Evolutionary conservation across 2,113 vertebrate species (phyloP).

Genomic region (Nanger granti): DNA sequence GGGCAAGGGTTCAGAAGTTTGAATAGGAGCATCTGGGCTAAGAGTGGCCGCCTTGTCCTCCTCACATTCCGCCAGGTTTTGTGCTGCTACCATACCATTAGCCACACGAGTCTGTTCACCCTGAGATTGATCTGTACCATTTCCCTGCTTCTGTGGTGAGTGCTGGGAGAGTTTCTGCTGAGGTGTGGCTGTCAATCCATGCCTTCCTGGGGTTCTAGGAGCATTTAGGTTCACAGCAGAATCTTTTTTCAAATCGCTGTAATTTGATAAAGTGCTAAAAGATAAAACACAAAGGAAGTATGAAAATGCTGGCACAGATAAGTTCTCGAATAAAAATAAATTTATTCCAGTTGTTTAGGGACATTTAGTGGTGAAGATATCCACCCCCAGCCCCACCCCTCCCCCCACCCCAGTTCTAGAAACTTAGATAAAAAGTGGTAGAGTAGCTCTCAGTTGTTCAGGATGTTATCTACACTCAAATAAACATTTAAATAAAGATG

Average conservation of each 20-base stretch:
- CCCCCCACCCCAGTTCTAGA: background rate
- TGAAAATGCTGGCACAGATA: background rate
- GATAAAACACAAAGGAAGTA: background rate
- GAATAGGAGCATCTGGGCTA: background rate
- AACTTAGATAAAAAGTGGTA: background rate
- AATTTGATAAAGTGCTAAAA: slow-evolving; percentile 69
- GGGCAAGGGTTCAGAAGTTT: accelerated
- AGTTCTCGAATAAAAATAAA: background rate
- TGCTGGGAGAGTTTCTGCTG: slow-evolving; percentile 70
- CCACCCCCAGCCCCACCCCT: no score
- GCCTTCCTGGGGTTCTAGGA: slow-evolving; percentile 74
- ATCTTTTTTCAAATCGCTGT: slow-evolving; percentile 77
- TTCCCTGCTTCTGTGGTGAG: slow-evolving; percentile 70
- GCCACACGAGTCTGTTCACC: slow-evolving; percentile 68
- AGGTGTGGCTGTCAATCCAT: slow-evolving; percentile 66
- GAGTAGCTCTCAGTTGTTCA: background rate
- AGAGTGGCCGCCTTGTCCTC: background rate
- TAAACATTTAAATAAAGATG: background rate
- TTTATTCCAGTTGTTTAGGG: background rate
- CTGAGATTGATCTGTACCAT: slow-evolving; percentile 57
- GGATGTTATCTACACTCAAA: background rate
- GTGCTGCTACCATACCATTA: slow-evolving; percentile 71
- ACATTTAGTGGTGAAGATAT: background rate
- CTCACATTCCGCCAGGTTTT: slow-evolving; percentile 35
- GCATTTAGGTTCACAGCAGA: slow-evolving; percentile 61